These are phyloP conservation scores for Sinelater perroti DNA, from an alignment of 2,888 invertebrate species.

Conservation along the genomic window DNA sequence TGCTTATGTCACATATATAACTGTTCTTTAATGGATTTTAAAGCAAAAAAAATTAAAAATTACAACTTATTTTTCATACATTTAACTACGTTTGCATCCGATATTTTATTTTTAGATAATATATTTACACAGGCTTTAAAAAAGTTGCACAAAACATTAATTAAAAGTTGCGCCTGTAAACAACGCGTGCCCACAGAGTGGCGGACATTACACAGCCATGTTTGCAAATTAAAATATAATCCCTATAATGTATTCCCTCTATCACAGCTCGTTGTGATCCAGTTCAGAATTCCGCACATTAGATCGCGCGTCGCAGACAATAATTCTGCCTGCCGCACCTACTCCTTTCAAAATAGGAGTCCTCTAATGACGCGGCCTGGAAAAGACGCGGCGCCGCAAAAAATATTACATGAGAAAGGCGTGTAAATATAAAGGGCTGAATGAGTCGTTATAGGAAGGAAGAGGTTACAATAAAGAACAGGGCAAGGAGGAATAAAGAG, in stretches of 20 bases:
- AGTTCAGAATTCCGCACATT: neutral
- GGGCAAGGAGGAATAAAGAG: constrained; percentile 29
- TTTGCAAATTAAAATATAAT: constrained; percentile 8
- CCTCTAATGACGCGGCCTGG: constrained; percentile 16
- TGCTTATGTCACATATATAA: too few species aligned
- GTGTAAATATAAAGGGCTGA: constrained; percentile 36
- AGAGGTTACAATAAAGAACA: constrained; percentile 36
- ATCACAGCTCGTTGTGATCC: neutral
- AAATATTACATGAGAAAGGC: constrained; percentile 39
- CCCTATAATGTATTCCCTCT: constrained; percentile 11
- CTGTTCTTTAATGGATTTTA: too few species aligned
- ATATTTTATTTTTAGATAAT: too few species aligned
- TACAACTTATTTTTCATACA: too few species aligned
- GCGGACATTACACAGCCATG: neutral
- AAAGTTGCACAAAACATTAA: neutral
- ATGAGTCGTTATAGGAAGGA: constrained; percentile 34
- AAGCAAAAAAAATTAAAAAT: too few species aligned
- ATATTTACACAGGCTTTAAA: too few species aligned
- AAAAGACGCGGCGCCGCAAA: constrained; percentile 25
- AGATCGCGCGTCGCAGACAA: neutral
- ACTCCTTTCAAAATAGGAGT: neutral
- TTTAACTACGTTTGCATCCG: too few species aligned
- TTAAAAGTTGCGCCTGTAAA: constrained; percentile 1
- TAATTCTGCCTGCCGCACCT: too few species aligned
- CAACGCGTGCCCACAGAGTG: constrained; percentile 4